Evolutionary conservation across 1,140 invertebrate genomes (phyloP), one percentile per base, ranked within the genome.

Genomic region (Trigoniulus corallinus): DNA sequence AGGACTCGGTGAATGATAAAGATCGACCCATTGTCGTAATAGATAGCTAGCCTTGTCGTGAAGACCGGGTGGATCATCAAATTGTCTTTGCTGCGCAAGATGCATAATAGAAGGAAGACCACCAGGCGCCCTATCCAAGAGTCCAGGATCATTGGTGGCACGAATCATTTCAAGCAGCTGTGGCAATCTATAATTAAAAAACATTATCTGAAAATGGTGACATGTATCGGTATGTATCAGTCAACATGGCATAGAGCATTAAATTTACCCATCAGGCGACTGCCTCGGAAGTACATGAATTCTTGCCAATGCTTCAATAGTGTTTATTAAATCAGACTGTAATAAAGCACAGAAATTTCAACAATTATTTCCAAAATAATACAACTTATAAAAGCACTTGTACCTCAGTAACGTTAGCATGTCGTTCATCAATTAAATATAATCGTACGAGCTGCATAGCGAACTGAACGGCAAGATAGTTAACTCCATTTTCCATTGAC

Each of bases 21-120:
- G 79, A 20, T 74, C 77, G 2, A 97, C 84, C 95, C 95, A 99
- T 62, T 98, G 94, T 15, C 89, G 74, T 4, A 98, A 68, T 1
- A 98, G 67, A 56, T 77, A 88, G 63, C 98, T 93, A 0, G 92
- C 94, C 65, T 97, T 98, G 60, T 96, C 92, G 59, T 88, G 81
- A 3, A 98, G 68, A 12, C 86, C 89, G 3, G 84, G 87, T 15
- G 92, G 91, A 72, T 97, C 93, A 61, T 94, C 88, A 56, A 82
- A 89, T 51, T 94, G 88, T 47, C 84, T 75, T 22, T 85, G 79
- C 73, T 89, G 73, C 43, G 89, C 89, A 52, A 88, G 84, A 65
- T 94, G 88, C 61, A 96, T 92, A 62, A 94, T 88, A 20, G 85
- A 79, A 1, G 84, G 83, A 0, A 87, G 82, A 39, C 81, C 83